phyloP scores from a whole-genome alignment of 2,797 vertebrate species.

The Anas bernieri region DNA sequence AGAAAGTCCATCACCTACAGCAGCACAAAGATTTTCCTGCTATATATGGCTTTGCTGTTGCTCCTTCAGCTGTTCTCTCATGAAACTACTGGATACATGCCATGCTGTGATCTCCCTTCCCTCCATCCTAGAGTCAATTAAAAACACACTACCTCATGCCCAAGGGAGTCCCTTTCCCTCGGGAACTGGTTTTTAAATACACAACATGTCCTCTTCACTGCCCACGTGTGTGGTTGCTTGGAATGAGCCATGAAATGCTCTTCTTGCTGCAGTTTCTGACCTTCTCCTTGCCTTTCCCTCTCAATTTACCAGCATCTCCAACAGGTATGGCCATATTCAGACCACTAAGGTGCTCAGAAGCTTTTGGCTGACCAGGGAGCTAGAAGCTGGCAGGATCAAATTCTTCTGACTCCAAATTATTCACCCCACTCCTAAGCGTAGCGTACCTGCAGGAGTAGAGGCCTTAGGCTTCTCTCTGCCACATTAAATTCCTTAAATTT shows the following conservation, averaged over 20 bases:
- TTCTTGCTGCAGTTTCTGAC: neutral
- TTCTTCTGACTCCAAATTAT: neutral
- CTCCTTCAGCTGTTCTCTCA: slow-evolving; percentile 9
- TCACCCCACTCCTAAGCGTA: neutral
- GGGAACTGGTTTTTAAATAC: neutral
- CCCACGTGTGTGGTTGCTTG: neutral
- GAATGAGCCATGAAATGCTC: neutral
- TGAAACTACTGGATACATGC: neutral
- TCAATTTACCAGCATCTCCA: neutral
- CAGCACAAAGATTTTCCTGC: slow-evolving; percentile 28
- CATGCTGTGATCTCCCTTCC: neutral
- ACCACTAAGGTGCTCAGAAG: neutral
- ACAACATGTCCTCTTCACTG: neutral
- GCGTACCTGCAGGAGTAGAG: neutral
- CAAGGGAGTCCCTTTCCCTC: neutral
- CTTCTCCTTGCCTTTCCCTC: neutral
- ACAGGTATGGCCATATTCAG: neutral
- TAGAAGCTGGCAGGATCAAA: neutral
- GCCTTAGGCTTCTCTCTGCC: neutral
- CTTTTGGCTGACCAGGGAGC: neutral
- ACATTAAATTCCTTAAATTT: neutral
- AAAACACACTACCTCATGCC: slow-evolving; percentile 22
- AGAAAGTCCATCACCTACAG: slow-evolving; percentile 16
- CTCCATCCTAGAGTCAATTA: neutral
- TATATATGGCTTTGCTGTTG: slow-evolving; percentile 40